These are phyloP conservation scores for Acipenser ruthenus DNA, from an alignment of 2,797 vertebrate species.

Conservation along the genomic window DNA sequence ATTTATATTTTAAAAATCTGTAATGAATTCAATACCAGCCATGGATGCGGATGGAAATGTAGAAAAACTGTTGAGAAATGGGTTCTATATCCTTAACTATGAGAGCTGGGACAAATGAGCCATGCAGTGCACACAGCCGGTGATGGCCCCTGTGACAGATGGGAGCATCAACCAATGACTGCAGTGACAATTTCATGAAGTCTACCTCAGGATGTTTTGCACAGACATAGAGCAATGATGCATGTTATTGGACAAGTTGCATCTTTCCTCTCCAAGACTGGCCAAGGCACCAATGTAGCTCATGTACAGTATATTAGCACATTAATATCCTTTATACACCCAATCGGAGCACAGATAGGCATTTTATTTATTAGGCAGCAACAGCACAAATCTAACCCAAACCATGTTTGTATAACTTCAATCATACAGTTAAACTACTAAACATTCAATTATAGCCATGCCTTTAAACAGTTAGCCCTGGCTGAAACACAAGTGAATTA, in stretches of 20 bases:
- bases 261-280: conserved; percentile 9
- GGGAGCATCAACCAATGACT: conserved; percentile 34
- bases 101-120: conserved; percentile 18
- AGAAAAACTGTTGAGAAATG: too few species aligned
- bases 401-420: too few species aligned
- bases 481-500: too few species aligned
- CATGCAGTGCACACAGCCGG: conserved; percentile 21
- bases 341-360: too few species aligned
- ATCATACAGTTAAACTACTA: too few species aligned
- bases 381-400: too few species aligned
- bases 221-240: conserved; percentile 35
- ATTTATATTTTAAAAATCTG: too few species aligned
- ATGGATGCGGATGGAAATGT: too few species aligned
- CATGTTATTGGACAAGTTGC: conserved; percentile 32
- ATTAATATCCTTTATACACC: background rate
- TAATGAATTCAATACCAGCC: too few species aligned
- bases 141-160: conserved; percentile 33
- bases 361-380: too few species aligned
- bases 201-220: conserved; percentile 34
- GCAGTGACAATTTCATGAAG: conserved; percentile 31
- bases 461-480: too few species aligned
- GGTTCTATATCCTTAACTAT: background rate
- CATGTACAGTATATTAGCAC: background rate
- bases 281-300: background rate
- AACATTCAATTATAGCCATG: too few species aligned